Base-by-base conservation (phyloP, 2,888 invertebrate genomes). In the Vesta saturnalis region DNA sequence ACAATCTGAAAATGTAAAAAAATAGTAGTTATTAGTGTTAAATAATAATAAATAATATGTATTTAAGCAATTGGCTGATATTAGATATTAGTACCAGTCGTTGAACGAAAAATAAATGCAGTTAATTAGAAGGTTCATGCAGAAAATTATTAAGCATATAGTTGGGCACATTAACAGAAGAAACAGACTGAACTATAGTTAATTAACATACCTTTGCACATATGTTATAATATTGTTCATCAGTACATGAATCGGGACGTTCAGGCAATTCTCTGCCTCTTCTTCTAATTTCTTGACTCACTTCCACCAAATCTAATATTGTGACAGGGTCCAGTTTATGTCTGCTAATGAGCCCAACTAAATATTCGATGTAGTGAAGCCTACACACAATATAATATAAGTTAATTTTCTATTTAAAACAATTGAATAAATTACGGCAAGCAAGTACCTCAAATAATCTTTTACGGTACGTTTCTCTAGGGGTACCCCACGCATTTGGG, bases 291-390 rank as follows among this genome's bases (percentile, higher is more conserved):
- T 96, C 94, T 78, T 95, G 94, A 78, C 92, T 91, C 80, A 96
- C 91, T 83, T 96, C 96, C 77, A 91, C 89, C 83, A 94, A 88
- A 83, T 93, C 93, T 89, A 97, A 92, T 82, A 97, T 93, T 76
- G 91, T 89, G 80, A 96, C 89, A 4, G 97, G 97, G 86, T 98
- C 97, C 84, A 97, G 88, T 80, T 89, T 88, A 83, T 91, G 88
- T 84, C 90, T 89, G 84, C 93, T 93, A 85, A 97, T 94, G 84
- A 92, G 89, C 79, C 89, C 91, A 82, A 96, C 95, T 88, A 98
- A 90, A 87, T 97, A 96, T 88, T 97, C 97, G 85, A 96, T 92
- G 89, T 96, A 97, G 89, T 97, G 97, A 82, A 89, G 87, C 89
- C 97, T 97, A 88, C 82, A 86, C 85, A 82, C 80, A 72, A 73